These are phyloP conservation scores for Paratilapia polleni DNA, from an alignment of 2,113 vertebrate genomes.

Conservation along the genomic window DNA sequence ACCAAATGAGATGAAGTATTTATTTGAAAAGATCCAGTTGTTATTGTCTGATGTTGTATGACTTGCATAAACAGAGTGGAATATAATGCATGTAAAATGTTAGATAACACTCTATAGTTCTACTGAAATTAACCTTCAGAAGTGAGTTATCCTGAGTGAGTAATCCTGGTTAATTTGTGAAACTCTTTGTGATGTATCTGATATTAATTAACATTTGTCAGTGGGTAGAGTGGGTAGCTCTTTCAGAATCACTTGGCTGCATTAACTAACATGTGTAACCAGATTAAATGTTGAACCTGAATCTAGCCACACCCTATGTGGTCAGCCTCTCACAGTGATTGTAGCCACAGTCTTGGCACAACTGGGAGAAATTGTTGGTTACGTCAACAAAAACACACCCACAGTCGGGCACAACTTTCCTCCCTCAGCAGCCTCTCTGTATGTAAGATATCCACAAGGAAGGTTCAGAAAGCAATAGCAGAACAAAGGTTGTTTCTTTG, in stretches of 20 bases:
- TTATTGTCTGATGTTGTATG: conserved; percentile 28
- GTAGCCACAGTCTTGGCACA: background rate
- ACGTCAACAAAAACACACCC: conserved; percentile 37
- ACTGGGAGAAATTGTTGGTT: conserved; percentile 1
- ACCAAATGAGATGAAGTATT: conserved; percentile 41
- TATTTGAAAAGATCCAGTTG: conserved; percentile 44
- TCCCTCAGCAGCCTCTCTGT: conserved; percentile 1
- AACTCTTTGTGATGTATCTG: background rate
- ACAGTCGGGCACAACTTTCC: conserved; percentile 2
- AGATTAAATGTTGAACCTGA: background rate
- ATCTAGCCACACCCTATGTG: background rate
- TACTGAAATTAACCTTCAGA: background rate
- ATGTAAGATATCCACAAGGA: background rate
- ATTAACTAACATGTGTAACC: background rate
- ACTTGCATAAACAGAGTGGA: background rate
- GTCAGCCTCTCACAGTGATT: background rate
- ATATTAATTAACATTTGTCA: background rate
- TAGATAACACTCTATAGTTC: background rate
- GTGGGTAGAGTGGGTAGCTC: background rate
- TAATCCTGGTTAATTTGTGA: background rate
- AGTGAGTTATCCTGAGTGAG: background rate
- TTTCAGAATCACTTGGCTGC: background rate
- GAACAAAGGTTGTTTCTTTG: conserved; percentile 11
- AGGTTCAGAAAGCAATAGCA: background rate
- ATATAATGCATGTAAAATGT: background rate